These are phyloP conservation scores for Zootoca vivipara DNA, from an alignment of 2,113 vertebrate genomes.

Conservation along the genomic window DNA sequence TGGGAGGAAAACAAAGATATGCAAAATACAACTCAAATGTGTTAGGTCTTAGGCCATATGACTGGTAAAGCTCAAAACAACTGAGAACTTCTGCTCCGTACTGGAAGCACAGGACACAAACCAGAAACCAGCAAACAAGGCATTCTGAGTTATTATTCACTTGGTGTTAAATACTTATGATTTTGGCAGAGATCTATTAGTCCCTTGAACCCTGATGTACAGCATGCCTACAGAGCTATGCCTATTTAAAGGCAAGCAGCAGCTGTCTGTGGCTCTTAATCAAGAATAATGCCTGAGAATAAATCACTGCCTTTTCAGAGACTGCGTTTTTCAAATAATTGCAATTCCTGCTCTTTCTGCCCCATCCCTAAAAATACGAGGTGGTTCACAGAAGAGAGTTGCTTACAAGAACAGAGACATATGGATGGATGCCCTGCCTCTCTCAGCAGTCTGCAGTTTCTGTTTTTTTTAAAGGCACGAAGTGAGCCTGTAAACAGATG, in stretches of 20 bases:
- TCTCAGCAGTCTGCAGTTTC: slow-evolving; percentile 29
- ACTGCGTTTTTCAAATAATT: slow-evolving; percentile 54
- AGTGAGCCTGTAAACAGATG: neutral
- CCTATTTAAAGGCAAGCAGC: slow-evolving; percentile 69
- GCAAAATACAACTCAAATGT: neutral
- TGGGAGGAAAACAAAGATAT: neutral
- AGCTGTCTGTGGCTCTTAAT: slow-evolving; percentile 67
- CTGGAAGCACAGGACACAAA: slow-evolving; percentile 39
- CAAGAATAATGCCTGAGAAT: slow-evolving; percentile 69
- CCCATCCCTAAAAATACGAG: slow-evolving; percentile 42
- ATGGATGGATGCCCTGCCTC: neutral
- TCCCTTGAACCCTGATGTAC: slow-evolving; percentile 65
- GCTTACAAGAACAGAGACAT: neutral
- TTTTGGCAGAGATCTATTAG: slow-evolving; percentile 64
- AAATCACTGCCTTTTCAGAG: slow-evolving; percentile 60
- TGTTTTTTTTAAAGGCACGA: neutral
- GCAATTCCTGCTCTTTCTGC: slow-evolving; percentile 19
- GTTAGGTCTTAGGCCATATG: neutral
- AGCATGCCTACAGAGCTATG: slow-evolving; percentile 57
- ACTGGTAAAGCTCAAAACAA: neutral
- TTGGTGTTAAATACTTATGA: slow-evolving; percentile 66
- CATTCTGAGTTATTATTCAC: slow-evolving; percentile 69
- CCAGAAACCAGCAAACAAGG: slow-evolving; percentile 61
- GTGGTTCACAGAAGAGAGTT: slow-evolving; percentile 29
- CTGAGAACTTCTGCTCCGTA: neutral